Percentiles rank a stretch among this genome's conserved stretches.
phyloP scores from a whole-genome alignment of 2,797 vertebrate species.

The Sebastes iracundus region DNA sequence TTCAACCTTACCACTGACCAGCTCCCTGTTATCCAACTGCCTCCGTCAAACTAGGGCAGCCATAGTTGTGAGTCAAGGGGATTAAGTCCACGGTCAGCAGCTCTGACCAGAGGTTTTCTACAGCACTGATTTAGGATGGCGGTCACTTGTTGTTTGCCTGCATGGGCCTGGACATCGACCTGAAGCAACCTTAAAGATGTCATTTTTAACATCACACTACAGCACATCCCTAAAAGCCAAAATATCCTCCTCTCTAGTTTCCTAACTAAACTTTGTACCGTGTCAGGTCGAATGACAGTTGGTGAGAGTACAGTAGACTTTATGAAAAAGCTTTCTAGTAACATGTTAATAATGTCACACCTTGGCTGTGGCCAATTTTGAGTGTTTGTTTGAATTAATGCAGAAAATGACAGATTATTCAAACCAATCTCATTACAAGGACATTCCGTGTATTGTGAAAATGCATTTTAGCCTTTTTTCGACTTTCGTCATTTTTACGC shows the following conservation, averaged over 20 bases:
- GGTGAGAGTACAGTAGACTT: not conserved
- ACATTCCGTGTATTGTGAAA: too few species aligned
- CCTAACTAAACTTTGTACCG: not conserved
- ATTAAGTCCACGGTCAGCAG: slow-evolving; percentile 57
- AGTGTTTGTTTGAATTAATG: not conserved
- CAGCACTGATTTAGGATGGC: slow-evolving; percentile 25
- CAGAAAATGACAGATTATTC: not conserved
- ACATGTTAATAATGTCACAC: not conserved
- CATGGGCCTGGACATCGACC: not conserved
- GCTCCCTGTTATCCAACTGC: slow-evolving; percentile 61
- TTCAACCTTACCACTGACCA: slow-evolving; percentile 39
- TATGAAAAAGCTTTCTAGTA: not conserved
- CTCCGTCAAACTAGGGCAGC: slow-evolving; percentile 65
- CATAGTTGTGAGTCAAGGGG: slow-evolving; percentile 52
- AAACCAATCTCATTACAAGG: too few species aligned
- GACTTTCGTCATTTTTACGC: too few species aligned
- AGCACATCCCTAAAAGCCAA: not conserved
- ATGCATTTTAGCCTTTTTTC: too few species aligned
- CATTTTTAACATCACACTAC: not conserved
- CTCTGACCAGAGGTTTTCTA: slow-evolving; percentile 43
- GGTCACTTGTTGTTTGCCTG: slow-evolving; percentile 10
- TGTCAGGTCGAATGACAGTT: too few species aligned
- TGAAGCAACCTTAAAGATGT: not conserved
- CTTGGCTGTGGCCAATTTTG: not conserved
- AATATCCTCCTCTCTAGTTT: not conserved